Conservation (phyloP, 1,140 invertebrate species). For the Bombus impatiens region DNA sequence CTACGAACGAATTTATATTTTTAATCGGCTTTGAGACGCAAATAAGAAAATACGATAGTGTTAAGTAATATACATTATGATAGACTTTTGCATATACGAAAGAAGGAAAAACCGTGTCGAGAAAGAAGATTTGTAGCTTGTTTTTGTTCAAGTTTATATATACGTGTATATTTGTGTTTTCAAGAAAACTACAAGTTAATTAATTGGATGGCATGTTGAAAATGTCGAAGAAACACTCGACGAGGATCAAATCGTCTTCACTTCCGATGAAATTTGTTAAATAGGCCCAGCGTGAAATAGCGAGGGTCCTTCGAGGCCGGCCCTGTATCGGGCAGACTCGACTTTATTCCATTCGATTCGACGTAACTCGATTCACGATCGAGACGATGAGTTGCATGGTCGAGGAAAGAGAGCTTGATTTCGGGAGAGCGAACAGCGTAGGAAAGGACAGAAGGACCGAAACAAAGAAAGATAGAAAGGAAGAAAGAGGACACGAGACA, state of each 20-base stretch:
- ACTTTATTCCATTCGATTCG: conserved; percentile 35
- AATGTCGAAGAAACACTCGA: conserved; percentile 26
- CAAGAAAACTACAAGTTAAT: conserved; percentile 29
- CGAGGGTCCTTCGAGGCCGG: conserved; percentile 36
- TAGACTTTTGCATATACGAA: background rate
- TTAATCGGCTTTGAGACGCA: background rate
- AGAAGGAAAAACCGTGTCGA: background rate
- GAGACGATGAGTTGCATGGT: background rate
- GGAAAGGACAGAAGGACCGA: conserved; percentile 2
- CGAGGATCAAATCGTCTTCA: conserved; percentile 43
- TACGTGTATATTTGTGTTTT: background rate
- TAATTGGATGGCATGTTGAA: conserved; percentile 24
- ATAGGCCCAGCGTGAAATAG: conserved; percentile 24
- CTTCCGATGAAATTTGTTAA: conserved; percentile 15
- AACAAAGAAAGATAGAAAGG: conserved; percentile 21
- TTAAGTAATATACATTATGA: background rate
- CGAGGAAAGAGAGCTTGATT: conserved; percentile 45
- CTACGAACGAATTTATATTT: conserved; percentile 27
- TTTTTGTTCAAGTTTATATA: background rate
- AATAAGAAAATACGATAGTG: background rate
- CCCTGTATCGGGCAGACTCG: conserved; percentile 53
- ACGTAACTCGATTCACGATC: conserved; percentile 26
- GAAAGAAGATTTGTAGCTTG: background rate
- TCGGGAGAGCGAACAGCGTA: conserved; percentile 32
- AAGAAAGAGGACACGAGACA: conserved; percentile 50